Evolutionary conservation across 2,888 invertebrate genomes (phyloP).

Genomic region (Dryomyza anilis): DNA sequence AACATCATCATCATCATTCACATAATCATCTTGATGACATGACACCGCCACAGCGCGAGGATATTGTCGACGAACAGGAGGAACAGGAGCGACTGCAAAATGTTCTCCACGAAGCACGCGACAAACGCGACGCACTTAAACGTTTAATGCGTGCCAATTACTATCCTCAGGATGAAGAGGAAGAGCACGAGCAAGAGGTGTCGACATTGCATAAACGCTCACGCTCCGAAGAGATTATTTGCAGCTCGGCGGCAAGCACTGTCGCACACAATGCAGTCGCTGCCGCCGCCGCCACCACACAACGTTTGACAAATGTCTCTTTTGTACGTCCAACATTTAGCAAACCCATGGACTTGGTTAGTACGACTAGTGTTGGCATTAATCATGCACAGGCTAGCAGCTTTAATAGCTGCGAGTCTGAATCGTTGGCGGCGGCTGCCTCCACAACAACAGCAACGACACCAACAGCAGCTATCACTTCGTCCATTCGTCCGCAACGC

Average conservation of each 20-base stretch:
- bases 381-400: not conserved
- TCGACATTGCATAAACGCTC: slow-evolving; percentile 38
- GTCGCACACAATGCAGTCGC: slow-evolving; percentile 26
- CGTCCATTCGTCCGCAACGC: slow-evolving; percentile 26
- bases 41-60: slow-evolving; percentile 37
- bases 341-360: slow-evolving; percentile 48
- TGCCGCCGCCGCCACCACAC: slow-evolving; percentile 10
- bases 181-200: slow-evolving; percentile 36
- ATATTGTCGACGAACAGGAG: slow-evolving; percentile 45
- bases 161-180: slow-evolving; percentile 44
- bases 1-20: too few relatives aligned
- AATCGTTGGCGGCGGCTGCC: slow-evolving; percentile 21
- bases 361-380: slow-evolving; percentile 49
- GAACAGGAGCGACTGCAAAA: slow-evolving; percentile 36
- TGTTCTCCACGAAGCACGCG: not conserved
- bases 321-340: slow-evolving; percentile 54
- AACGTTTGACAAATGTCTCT: slow-evolving; percentile 46
- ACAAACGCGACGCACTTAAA: slow-evolving; percentile 17
- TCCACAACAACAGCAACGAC: slow-evolving; percentile 24
- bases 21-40: too few relatives aligned
- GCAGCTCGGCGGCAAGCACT: slow-evolving; percentile 26
- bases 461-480: slow-evolving; percentile 25
- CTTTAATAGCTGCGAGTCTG: slow-evolving; percentile 25
- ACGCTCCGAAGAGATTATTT: slow-evolving; percentile 44
- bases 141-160: slow-evolving; percentile 39